phyloP scores from a whole-genome alignment of 1,140 invertebrate genomes.

The Ceratitis capitata region DNA sequence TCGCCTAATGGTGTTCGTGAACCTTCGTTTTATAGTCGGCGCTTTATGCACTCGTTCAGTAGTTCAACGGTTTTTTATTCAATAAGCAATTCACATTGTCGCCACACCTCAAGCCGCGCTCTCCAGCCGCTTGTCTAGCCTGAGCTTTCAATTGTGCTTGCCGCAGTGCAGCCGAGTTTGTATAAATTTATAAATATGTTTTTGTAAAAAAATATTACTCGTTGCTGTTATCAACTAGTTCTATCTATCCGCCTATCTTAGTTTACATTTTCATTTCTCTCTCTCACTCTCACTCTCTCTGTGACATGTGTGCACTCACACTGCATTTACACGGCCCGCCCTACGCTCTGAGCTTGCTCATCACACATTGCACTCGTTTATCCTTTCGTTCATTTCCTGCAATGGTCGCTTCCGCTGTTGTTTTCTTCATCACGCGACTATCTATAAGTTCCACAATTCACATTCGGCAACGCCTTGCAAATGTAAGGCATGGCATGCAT shows the following conservation, averaged over 20 bases:
- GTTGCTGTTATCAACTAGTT: background rate
- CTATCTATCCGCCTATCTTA: background rate
- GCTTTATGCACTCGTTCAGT: slow-evolving; percentile 19
- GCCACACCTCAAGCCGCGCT: background rate
- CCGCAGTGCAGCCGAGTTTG: background rate
- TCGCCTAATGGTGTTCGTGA: background rate
- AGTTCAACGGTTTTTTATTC: slow-evolving; percentile 18
- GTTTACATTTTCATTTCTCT: background rate
- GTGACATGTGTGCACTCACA: background rate
- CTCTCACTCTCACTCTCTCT: background rate
- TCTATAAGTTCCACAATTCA: background rate
- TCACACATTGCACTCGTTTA: background rate
- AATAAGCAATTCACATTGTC: background rate
- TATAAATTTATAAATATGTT: background rate
- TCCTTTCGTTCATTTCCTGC: slow-evolving; percentile 3
- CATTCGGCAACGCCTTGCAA: slow-evolving; percentile 21
- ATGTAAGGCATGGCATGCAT: background rate
- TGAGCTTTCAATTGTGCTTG: background rate
- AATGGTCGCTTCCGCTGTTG: slow-evolving; percentile 1
- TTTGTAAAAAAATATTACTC: background rate
- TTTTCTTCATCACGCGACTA: background rate
- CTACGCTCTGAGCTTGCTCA: background rate
- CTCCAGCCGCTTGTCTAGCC: background rate
- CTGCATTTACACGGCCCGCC: background rate
- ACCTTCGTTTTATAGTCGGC: slow-evolving; percentile 27